Conservation (phyloP, 2,888 invertebrate genomes). For the Dolichopus griseipennis region DNA sequence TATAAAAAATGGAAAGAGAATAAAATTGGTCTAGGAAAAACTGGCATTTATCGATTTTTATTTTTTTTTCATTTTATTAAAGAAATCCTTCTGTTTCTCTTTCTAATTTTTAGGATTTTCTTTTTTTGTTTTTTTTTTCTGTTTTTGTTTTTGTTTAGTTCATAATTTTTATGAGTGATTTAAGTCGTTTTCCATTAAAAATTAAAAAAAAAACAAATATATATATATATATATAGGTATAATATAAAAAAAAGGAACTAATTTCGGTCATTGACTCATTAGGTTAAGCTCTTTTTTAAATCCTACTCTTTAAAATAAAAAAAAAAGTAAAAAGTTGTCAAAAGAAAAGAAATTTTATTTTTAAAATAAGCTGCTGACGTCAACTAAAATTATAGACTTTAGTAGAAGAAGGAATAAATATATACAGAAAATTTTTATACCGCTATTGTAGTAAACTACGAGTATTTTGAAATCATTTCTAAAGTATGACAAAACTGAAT, state of each 20-base stretch:
- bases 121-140: neutral
- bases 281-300: neutral
- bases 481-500: too few relatives aligned
- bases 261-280: neutral
- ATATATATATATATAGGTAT: too few relatives aligned
- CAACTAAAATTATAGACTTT: too few relatives aligned
- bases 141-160: neutral
- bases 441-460: too few relatives aligned
- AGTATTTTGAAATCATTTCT: too few relatives aligned
- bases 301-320: neutral
- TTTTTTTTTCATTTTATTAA: neutral
- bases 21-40: neutral
- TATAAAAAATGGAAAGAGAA: neutral
- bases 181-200: neutral
- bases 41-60: conserved; percentile 3
- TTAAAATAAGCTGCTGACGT: too few relatives aligned
- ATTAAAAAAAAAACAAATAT: too few relatives aligned
- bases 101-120: neutral
- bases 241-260: neutral
- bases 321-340: neutral
- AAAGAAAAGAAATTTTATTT: too few relatives aligned
- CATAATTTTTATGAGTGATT: neutral
- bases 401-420: too few relatives aligned
- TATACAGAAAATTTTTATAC: too few relatives aligned
- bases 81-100: neutral